Base-by-base conservation (phyloP, 2,113 vertebrate species). In the Gambusia holbrooki region DNA sequence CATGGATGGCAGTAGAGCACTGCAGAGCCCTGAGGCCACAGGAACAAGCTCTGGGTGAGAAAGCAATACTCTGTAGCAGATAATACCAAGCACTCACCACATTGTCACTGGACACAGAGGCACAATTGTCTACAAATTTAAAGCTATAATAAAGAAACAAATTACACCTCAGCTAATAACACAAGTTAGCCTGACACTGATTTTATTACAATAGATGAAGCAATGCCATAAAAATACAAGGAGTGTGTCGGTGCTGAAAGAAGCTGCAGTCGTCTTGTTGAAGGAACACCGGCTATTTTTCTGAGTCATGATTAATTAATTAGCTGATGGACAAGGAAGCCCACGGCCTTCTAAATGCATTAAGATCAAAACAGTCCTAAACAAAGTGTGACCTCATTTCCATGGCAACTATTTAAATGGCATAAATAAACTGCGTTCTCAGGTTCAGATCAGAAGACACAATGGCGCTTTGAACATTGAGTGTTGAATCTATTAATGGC, bases 1-100 rank as follows among this genome's bases (percentile, higher is more conserved):
- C 88, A 79, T 88, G 88, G 92, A 84, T 91, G 94, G 94, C 93
- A 94, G 91, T 84, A 93, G 84, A 92, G 92, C 48, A 54, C 89
- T 72, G 58, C 72, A 37, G 72, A 81, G 83, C 81, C 87, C 77
- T 0, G 65, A 84, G 89, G 90, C 85, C 66, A 77, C 3, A 42
- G 51, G 33, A 68, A 79, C 71, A 33, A 74, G 80, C 79, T 77
- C 33, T 68, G 77, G 75, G 81, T 82, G 88, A 89, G 80, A 86
- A 67, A 87, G 85, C 68, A 80, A 77, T 74, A 68, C 74, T 58
- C 61, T 19, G 70, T 25, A 85, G 68, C 45, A 70, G 77, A 65
- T 62, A 84, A 61, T 27, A 22, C 54, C 51, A 66, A 66, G 37
- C 79, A 67, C 61, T 28, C 42, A 62, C 60, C 51, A 62, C 64